Conservation (phyloP, 1,140 invertebrate genomes). For the Drosophila tristis region DNA sequence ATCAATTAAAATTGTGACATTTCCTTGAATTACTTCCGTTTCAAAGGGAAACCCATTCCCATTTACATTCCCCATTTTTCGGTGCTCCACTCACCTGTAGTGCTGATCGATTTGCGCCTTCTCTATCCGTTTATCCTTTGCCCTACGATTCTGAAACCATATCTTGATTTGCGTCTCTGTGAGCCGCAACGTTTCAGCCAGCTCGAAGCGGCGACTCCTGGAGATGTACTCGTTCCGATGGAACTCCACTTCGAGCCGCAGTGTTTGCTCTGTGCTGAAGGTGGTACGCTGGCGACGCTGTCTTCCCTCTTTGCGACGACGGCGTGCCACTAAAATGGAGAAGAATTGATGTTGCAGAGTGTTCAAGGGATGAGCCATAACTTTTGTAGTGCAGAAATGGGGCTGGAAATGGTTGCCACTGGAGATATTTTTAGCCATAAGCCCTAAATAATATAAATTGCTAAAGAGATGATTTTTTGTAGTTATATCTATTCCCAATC, state of each 20-base stretch:
- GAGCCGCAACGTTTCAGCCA: constrained; percentile 92
- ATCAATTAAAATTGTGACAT: constrained; percentile 78
- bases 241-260: constrained; percentile 95
- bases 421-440: not conserved
- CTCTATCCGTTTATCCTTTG: constrained; percentile 98
- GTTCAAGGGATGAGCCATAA: too few species aligned
- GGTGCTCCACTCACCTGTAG: constrained; percentile 88
- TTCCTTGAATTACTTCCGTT: constrained; percentile 79
- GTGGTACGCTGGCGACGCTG: constrained; percentile 96
- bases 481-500: too few species aligned
- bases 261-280: constrained; percentile 96
- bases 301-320: constrained; percentile 92
- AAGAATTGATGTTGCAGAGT: not conserved
- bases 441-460: too few species aligned
- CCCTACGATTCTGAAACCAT: constrained; percentile 98
- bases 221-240: constrained; percentile 96
- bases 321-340: constrained; percentile 89
- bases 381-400: too few species aligned
- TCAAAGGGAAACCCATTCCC: constrained; percentile 13
- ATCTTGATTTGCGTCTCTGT: constrained; percentile 98
- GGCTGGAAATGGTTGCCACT: not conserved
- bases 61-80: not conserved
- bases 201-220: constrained; percentile 92
- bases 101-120: constrained; percentile 97
- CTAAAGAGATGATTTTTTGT: too few species aligned